Conservation (phyloP, 2,888 invertebrate genomes). For the Salticus scenicus region DNA sequence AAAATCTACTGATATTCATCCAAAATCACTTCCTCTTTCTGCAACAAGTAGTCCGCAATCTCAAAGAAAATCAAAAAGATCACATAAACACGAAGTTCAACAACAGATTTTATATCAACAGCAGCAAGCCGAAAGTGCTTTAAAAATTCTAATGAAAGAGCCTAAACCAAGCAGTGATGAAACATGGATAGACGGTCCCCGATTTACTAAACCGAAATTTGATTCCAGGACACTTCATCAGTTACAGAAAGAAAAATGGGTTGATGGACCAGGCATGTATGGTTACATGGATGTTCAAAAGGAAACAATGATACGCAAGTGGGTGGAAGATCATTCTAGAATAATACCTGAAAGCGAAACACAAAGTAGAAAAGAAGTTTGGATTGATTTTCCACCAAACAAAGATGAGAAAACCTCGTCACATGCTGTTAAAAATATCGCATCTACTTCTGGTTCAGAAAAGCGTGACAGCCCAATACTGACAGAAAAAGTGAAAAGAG, state of each 20-base stretch:
- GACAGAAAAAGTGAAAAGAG: slow-evolving; percentile 35
- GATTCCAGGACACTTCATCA: slow-evolving; percentile 64
- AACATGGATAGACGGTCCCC: slow-evolving; percentile 97
- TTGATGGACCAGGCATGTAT: slow-evolving; percentile 89
- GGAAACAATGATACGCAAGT: slow-evolving; percentile 92
- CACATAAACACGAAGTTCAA: slow-evolving; percentile 48
- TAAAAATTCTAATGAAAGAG: slow-evolving; percentile 39
- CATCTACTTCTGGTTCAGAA: slow-evolving; percentile 11
- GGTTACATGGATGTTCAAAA: slow-evolving; percentile 95
- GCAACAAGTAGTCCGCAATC: slow-evolving; percentile 51
- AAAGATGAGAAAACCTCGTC: slow-evolving; percentile 29
- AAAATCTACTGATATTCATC: slow-evolving; percentile 32
- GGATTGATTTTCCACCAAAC: slow-evolving; percentile 64
- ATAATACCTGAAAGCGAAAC: slow-evolving; percentile 87
- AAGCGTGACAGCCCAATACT: slow-evolving; percentile 18
- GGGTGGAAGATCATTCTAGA: slow-evolving; percentile 83
- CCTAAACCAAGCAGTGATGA: slow-evolving; percentile 82
- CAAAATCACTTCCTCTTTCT: slow-evolving; percentile 26
- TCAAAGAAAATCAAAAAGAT: slow-evolving; percentile 52
- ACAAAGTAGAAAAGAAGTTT: slow-evolving; percentile 76
- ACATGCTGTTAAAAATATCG: neutral
- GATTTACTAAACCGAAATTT: slow-evolving; percentile 79
- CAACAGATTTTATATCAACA: slow-evolving; percentile 41
- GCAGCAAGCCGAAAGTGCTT: slow-evolving; percentile 39
- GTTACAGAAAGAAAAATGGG: slow-evolving; percentile 88